These are phyloP conservation scores for Merluccius polli DNA, from an alignment of 2,797 vertebrate genomes.

Conservation along the genomic window DNA sequence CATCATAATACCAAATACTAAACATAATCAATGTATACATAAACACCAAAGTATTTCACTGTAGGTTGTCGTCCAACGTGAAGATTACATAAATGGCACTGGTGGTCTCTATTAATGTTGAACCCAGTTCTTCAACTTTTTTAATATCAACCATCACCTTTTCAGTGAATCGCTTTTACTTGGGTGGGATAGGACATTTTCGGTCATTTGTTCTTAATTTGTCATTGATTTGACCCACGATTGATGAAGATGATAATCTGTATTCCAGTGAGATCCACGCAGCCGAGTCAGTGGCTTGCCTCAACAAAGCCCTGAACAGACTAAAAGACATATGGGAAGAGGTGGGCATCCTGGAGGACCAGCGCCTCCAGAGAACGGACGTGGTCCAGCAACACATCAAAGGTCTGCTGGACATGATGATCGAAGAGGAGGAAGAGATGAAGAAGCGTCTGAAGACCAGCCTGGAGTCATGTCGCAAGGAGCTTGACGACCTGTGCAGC, in stretches of 20 bases:
- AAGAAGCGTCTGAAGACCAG: slow-evolving; percentile 78
- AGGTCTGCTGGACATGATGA: slow-evolving; percentile 88
- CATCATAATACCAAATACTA: neutral
- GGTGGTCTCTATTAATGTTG: neutral
- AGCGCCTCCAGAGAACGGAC: slow-evolving; percentile 83
- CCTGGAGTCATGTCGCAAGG: slow-evolving; percentile 74
- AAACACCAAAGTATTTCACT: neutral
- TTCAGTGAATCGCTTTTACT: neutral
- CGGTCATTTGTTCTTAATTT: neutral
- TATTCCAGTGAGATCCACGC: slow-evolving; percentile 82
- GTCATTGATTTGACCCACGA: neutral
- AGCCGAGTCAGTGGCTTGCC: slow-evolving; percentile 81
- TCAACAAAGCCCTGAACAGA: slow-evolving; percentile 78
- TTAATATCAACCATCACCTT: neutral
- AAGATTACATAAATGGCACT: neutral
- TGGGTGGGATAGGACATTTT: neutral
- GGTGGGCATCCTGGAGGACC: slow-evolving; percentile 92
- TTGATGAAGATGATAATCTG: neutral
- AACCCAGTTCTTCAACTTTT: neutral
- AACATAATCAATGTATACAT: neutral
- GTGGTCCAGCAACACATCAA: slow-evolving; percentile 85
- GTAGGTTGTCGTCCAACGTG: neutral
- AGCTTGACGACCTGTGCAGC: slow-evolving; percentile 70
- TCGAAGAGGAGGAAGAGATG: slow-evolving; percentile 83
- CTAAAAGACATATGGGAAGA: slow-evolving; percentile 92